Conservation (phyloP, 2,797 vertebrate species). For the Onychomys arenicola region DNA sequence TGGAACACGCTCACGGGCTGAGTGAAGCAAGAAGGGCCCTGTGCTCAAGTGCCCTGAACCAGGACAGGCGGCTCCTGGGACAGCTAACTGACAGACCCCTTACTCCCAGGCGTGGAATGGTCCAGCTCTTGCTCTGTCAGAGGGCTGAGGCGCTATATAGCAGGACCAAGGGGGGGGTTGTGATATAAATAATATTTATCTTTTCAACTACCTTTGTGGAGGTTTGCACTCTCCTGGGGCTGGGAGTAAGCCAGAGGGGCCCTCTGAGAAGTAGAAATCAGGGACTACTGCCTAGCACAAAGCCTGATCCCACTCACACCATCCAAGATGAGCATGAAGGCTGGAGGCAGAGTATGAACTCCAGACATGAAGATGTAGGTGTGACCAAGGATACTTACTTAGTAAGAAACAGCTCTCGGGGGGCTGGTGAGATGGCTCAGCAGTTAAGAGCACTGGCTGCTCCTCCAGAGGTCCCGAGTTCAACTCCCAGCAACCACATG, state of each 20-base stretch:
- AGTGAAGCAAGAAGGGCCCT: background rate
- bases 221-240: background rate
- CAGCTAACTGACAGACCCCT: background rate
- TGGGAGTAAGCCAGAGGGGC: background rate
- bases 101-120: background rate
- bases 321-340: background rate
- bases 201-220: slow-evolving; percentile 68
- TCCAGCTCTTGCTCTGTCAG: background rate
- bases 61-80: background rate
- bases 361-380: background rate
- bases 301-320: background rate
- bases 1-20: background rate
- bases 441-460: no score
- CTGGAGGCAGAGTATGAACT: background rate
- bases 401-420: background rate
- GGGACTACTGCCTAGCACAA: background rate
- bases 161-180: background rate
- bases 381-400: background rate
- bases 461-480: no score
- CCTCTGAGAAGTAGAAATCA: background rate
- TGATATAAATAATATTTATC: slow-evolving; percentile 78
- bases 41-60: background rate
- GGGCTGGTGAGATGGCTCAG: no score
- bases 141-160: background rate
- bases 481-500: no score